Evolutionary conservation across 1,140 invertebrate species (phyloP).

Genomic region (Drosophila pallidifrons): DNA sequence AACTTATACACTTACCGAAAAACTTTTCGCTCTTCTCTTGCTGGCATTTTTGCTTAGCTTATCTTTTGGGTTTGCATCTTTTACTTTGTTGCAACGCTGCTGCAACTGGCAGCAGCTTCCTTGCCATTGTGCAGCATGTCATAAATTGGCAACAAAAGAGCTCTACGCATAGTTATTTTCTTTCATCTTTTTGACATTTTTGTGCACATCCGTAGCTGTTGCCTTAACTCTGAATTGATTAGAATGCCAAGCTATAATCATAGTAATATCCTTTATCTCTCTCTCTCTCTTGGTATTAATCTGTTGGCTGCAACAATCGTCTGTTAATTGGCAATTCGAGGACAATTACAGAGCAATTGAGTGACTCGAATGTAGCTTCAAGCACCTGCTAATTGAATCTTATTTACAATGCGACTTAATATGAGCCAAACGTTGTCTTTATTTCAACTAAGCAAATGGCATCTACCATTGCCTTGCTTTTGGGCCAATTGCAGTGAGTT

Average conservation of each 20-base stretch:
- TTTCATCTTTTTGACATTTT: constrained; percentile 61
- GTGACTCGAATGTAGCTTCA: neutral
- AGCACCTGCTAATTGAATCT: constrained; percentile 76
- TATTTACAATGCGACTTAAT: constrained; percentile 64
- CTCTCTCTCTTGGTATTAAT: no score
- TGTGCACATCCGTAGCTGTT: constrained; percentile 8
- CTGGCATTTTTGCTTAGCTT: constrained; percentile 58
- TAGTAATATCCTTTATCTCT: neutral
- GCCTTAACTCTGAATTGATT: constrained; percentile 15
- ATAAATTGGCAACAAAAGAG: constrained; percentile 69
- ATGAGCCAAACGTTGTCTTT: constrained; percentile 27
- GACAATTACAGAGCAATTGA: constrained; percentile 61
- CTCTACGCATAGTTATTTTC: constrained; percentile 9
- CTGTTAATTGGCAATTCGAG: constrained; percentile 44
- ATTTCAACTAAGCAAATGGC: constrained; percentile 30
- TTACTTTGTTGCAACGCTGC: constrained; percentile 32
- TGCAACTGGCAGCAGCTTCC: constrained; percentile 30
- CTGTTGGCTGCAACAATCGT: neutral
- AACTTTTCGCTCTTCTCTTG: constrained; percentile 55
- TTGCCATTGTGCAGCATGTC: constrained; percentile 63
- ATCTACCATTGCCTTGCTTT: constrained; percentile 26
- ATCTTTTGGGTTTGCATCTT: constrained; percentile 68
- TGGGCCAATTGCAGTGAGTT: constrained; percentile 55
- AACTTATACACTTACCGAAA: constrained; percentile 54
- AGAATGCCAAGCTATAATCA: neutral